Evolutionary conservation across 1,140 invertebrate species (phyloP).

Genomic region (Cydia amplana): DNA sequence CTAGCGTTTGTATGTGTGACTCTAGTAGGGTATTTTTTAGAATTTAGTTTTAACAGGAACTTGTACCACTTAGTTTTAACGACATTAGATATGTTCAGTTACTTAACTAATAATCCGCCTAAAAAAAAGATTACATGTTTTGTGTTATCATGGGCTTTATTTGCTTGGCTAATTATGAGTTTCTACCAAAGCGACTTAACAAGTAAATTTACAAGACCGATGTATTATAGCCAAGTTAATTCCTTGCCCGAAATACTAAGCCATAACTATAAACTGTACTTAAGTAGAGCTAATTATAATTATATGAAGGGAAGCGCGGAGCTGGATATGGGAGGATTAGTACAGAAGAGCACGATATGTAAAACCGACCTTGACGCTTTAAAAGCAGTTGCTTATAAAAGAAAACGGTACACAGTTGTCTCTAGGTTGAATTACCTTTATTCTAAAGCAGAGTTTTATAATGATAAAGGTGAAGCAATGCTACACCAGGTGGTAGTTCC

Average conservation of each 20-base stretch:
- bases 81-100: not conserved
- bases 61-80: not conserved
- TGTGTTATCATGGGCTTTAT: conserved; percentile 15
- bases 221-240: not conserved
- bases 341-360: not conserved
- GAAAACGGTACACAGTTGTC: not conserved
- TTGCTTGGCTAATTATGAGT: conserved; percentile 18
- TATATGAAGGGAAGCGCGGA: conserved; percentile 5
- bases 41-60: not conserved
- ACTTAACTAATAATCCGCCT: not conserved
- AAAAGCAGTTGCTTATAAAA: not conserved
- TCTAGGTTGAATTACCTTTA: not conserved
- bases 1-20: conserved; percentile 6
- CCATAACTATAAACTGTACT: not conserved
- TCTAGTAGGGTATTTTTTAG: not conserved
- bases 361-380: not conserved
- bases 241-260: conserved; percentile 3
- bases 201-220: conserved; percentile 19
- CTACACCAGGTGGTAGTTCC: not conserved
- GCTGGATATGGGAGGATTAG: not conserved
- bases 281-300: conserved; percentile 10
- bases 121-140: not conserved
- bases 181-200: conserved; percentile 19
- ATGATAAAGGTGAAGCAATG: not conserved
- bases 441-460: conserved; percentile 6